Conservation (phyloP, 2,888 invertebrate species). For the Seira ritae region DNA sequence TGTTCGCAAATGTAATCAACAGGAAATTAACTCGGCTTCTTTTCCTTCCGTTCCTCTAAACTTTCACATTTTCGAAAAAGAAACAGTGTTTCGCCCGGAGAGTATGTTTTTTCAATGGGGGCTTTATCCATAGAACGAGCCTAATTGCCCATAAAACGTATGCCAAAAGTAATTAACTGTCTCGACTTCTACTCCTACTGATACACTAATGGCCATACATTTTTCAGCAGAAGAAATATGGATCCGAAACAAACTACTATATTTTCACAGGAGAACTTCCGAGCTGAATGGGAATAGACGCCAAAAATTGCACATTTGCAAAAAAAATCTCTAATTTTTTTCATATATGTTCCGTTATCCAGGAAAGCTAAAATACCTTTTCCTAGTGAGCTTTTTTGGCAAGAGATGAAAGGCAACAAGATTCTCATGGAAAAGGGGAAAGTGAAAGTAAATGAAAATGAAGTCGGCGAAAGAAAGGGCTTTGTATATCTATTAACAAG, state of each 20-base stretch:
- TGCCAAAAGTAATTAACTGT: constrained; percentile 3
- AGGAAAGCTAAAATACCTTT: no score
- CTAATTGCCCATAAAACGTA: constrained; percentile 11
- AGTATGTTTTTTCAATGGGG: neutral
- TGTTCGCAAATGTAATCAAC: neutral
- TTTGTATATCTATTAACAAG: neutral
- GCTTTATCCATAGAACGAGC: neutral
- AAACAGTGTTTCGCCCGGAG: neutral
- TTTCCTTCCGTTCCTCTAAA: neutral
- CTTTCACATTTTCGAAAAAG: neutral
- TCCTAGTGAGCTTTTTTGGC: no score
- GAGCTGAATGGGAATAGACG: no score
- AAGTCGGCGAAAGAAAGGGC: no score
- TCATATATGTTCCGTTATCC: no score
- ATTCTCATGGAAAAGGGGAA: no score
- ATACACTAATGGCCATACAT: neutral
- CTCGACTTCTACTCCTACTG: neutral
- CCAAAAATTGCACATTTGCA: neutral
- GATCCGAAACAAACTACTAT: neutral
- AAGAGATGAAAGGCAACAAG: no score
- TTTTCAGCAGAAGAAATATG: no score
- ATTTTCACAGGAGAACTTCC: no score
- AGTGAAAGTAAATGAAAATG: no score
- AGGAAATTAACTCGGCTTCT: neutral
- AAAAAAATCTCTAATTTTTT: no score